Evolutionary conservation across 64 coral and sea anemone species (phyloP), one percentile per base, ranked within the genome.

Genomic region (Dendrophyllia cribrosa): DNA sequence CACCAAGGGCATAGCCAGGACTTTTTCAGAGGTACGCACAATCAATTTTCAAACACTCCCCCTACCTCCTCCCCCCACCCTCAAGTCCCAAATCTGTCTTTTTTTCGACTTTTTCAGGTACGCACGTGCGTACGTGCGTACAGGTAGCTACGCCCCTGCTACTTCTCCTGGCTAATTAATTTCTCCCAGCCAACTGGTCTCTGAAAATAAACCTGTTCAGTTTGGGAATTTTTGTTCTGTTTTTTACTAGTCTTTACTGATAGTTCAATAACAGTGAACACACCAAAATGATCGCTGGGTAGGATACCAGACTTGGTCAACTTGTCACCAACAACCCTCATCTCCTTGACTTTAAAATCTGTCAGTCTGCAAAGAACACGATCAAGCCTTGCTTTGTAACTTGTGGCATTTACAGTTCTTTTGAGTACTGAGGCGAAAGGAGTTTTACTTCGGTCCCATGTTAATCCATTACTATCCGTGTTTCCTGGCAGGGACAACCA

Each of bases 281-380:
- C 21, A 52, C 85, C 95, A 93, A 89, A 96, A 26, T 96, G 95
- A 62, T 96, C 95, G 93, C 95, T 96, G 0, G 88, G 78, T 48
- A 88, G 82, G 9, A 92, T 59, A 77, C 70, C 77, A 76, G 89
- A 11, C 8, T 88, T 60, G 23, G 86, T 52, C n/a, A 53, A 47
- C 23, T 72, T 58, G 21, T 51, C 59, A 11, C 86, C 95, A 16
- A 96, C 70, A 72, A 96, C 46, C 50, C 52, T 78, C 70, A 96
- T 89, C 59, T 58, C 76, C n/a, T 71, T 47, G 23, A 96, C 78
- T 76, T 56, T 51, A 26, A 96, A 96, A 65, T 92, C 77, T n/a
- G 49, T 46, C 22, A 96, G 71, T 63, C 93, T 96, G 90, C 95
- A 96, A 66, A 93, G 83, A 2, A 93, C 91, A 85, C 95, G 78